Base-by-base conservation (phyloP, 2,797 vertebrate genomes). In the Gymnothorax javanicus region DNA sequence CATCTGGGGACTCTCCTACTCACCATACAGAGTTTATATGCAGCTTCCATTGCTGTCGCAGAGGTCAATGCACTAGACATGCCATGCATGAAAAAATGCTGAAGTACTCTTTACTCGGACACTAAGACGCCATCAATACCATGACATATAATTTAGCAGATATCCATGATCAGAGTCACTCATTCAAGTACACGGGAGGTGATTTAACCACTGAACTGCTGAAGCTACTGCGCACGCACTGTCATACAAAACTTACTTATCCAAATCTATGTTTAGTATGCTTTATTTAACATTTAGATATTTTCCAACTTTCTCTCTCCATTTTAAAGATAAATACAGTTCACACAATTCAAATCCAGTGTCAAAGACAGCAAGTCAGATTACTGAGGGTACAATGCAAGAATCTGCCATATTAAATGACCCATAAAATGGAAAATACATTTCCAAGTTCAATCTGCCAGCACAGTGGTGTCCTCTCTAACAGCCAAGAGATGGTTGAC, bases 1-100 rank as follows among this genome's bases (percentile, higher is more conserved):
- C 52, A 71, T 54, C 84, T 62, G 60, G 87, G 83, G 84, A 83
- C 85, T 57, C 84, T 83, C 64, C 57, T 83, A 83, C 84, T 62
- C 58, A 58, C 75, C 71, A n/a, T 67, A 83, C 12, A 82, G 52
- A 9, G n/a, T 69, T 83, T 90, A 84, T 33, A 64, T 71, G 27
- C 69, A 84, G 33, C 59, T 56, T 79, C 67, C 77, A 23, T 52
- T 58, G 33, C 25, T 17, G 50, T 52, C 54, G 17, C 57, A 12
- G 69, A 11, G 56, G 56, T 59, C 17, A 50, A 57, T 54, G 33
- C 57, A 60, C 13, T 58, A 33, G 15, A 27, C 83, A 67, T 60
- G 11, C 83, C 83, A 52, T 27, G 59, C 83, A 79, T 52, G 75
- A 52, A 15, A 79, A 56, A 56, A 54, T 4, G 25, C 73, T 50